Percentiles rank a stretch among this genome's conserved stretches.
phyloP scores from a whole-genome alignment of 2,113 vertebrate species.

The Rhegmatorhina hoffmannsi region DNA sequence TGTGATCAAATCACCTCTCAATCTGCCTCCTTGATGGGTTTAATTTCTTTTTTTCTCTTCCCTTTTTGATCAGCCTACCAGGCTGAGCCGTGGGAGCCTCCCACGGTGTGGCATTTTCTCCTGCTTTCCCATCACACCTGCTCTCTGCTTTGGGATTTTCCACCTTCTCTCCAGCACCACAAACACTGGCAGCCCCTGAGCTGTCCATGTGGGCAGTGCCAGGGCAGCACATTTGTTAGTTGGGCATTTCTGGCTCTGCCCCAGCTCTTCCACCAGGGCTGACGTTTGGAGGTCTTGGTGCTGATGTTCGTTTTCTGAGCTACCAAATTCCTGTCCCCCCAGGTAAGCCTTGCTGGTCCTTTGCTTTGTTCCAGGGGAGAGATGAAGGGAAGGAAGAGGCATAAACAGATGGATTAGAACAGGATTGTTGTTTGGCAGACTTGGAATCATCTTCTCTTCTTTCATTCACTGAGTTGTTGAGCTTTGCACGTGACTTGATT shows the following conservation, averaged over 20 bases:
- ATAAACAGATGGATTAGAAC: background rate
- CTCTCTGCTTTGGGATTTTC: background rate
- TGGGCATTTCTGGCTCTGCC: background rate
- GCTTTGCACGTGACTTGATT: background rate
- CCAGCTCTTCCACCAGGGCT: background rate
- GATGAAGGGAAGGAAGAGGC: background rate
- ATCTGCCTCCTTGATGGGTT: background rate
- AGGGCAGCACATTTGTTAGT: background rate
- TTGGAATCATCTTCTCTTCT: background rate
- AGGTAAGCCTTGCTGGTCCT: background rate
- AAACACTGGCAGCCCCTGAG: background rate
- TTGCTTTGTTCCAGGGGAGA: background rate
- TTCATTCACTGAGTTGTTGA: background rate
- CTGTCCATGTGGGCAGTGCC: background rate
- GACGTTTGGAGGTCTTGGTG: background rate
- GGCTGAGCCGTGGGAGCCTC: background rate
- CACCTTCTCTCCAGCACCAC: background rate
- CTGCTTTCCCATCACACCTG: background rate
- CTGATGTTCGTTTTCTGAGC: background rate
- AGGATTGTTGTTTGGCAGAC: background rate
- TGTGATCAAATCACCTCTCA: background rate
- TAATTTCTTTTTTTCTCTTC: background rate
- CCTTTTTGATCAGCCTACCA: background rate
- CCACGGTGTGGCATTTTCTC: background rate
- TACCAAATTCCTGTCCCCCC: background rate